A percentile compares a stretch with the other conserved stretches of the same genome.
phyloP scores from a whole-genome alignment of 2,797 vertebrate genomes.

The Molossus alvarezi region DNA sequence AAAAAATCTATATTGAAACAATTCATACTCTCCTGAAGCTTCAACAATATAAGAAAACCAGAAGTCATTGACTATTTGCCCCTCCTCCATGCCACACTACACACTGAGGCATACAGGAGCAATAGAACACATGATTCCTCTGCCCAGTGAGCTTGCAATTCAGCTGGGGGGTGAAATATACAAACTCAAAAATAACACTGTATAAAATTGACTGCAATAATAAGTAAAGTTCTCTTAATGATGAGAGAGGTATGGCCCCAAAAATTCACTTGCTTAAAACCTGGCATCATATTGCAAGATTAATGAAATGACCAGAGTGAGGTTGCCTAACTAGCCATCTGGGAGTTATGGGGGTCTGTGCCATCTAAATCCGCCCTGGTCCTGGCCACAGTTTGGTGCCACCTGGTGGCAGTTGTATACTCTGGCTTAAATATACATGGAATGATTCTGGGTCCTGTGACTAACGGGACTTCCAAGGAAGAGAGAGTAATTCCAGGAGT shows the following conservation, averaged over 20 bases:
- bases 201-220: background rate
- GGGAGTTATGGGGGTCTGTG: constrained; percentile 28
- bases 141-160: background rate
- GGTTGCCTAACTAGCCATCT: background rate
- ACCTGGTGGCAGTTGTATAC: background rate
- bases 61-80: background rate
- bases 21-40: background rate
- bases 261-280: constrained; percentile 62
- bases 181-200: background rate
- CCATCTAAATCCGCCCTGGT: background rate
- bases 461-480: background rate
- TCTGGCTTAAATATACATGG: background rate
- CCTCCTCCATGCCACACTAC: background rate
- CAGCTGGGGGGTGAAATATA: background rate
- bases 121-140: constrained; percentile 6
- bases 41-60: background rate
- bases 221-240: constrained; percentile 8
- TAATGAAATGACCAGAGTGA: constrained; percentile 28
- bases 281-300: background rate
- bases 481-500: background rate
- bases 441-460: background rate
- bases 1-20: background rate
- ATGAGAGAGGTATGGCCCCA: background rate
- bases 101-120: background rate
- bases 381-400: background rate